Base-by-base conservation (phyloP, 2,888 invertebrate genomes). In the Auanema freiburgensis region DNA sequence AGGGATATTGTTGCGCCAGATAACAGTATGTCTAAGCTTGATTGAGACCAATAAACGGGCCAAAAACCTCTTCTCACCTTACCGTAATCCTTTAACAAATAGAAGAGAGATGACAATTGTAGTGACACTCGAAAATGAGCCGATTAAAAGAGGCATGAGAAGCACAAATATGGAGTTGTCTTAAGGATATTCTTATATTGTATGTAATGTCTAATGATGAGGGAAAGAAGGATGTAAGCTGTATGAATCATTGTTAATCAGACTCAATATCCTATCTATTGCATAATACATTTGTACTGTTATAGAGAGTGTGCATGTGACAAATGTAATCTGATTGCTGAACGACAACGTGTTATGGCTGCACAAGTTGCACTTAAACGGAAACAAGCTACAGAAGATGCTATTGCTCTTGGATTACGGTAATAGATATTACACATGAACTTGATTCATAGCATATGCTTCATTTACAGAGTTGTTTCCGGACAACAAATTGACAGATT, bases 261-360 rank as follows among this genome's bases (percentile, higher is more conserved):
- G n/a, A 33, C 33, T 33, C 3, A 33, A 3, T 8, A 43, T 25
- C 42, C 8, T 14, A 3, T 6, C 23, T 41, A 21, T 57, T 18
- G 40, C 44, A 58, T 16, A 12, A 21, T n/a, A 42, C 14, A 21
- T 14, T 12, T 59, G n/a, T n/a, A n/a, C n/a, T n/a, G 21, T 60
- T 77, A 67, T 66, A 81, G 92, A 68, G 96, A 97, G 87, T 97
- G 97, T 87, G 91, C 92, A 71, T 97, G 94, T 86, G 94, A 95
- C 65, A 97, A 97, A 87, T 97, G 96, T 87, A 96, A 94, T 23
- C 89, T 97, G 71, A 97, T 97, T 75, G 96, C 96, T 1, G 96
- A 97, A 87, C 87, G 96, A 66, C 96, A 97, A 86, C 88, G 96
- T 46, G 96, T 97, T 65, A 97, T 97, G 96, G 96, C 96, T 16